phyloP scores from a whole-genome alignment of 2,113 vertebrate genomes.

The Sylvia atricapilla region DNA sequence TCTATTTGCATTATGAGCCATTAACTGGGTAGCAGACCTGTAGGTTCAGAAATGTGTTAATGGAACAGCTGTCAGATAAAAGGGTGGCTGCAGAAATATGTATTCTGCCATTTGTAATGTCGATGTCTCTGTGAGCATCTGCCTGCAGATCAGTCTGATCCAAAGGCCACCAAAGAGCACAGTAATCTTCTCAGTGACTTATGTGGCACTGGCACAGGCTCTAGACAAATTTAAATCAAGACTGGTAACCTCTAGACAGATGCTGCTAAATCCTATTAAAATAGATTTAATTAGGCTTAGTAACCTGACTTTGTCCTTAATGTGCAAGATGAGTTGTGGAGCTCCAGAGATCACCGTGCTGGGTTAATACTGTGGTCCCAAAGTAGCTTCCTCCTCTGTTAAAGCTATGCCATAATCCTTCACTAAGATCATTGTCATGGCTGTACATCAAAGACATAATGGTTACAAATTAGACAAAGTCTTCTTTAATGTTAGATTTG shows the following conservation, averaged over 20 bases:
- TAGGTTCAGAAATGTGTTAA: conserved; percentile 19
- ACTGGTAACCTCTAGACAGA: neutral
- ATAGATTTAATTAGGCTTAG: conserved; percentile 18
- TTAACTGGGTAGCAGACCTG: neutral
- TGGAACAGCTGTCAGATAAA: conserved; percentile 36
- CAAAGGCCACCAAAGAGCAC: neutral
- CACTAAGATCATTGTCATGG: neutral
- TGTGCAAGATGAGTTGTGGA: neutral
- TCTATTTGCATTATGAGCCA: neutral
- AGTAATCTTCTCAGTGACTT: neutral
- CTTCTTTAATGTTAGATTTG: neutral
- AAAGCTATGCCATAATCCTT: neutral
- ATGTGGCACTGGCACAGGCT: neutral
- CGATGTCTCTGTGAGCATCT: neutral
- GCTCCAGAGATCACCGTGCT: neutral
- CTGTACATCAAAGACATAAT: neutral
- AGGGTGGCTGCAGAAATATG: neutral
- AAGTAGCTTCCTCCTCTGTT: neutral
- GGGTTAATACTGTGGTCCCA: neutral
- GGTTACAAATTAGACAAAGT: neutral
- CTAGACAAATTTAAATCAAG: neutral
- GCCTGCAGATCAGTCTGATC: neutral
- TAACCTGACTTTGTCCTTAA: conserved; percentile 2
- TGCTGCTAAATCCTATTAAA: neutral
- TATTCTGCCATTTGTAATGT: neutral